Evolutionary conservation across 2,113 vertebrate genomes (phyloP).

Genomic region (Chaetodon auriga): DNA sequence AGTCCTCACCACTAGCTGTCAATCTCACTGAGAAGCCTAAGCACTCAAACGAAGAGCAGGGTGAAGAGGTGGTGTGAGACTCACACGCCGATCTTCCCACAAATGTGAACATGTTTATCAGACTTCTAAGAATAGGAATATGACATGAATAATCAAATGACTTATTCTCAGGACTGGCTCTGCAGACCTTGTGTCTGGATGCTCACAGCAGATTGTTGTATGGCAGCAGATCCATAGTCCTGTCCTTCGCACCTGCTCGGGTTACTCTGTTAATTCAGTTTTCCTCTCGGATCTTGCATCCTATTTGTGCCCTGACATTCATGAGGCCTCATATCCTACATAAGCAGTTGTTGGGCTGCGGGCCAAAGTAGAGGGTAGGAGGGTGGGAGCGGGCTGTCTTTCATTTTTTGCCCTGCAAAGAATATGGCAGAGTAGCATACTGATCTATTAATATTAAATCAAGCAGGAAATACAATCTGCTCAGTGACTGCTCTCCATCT

Average conservation of each 20-base stretch:
- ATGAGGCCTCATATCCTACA: constrained; percentile 18
- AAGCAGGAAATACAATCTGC: constrained; percentile 74
- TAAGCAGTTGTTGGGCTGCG: constrained; percentile 47
- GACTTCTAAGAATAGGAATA: not conserved
- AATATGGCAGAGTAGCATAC: constrained; percentile 48
- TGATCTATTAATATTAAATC: constrained; percentile 79
- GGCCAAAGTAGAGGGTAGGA: constrained; percentile 16
- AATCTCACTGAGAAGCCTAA: not conserved
- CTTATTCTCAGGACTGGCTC: not conserved
- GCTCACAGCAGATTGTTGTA: constrained; percentile 24
- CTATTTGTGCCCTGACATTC: constrained; percentile 38
- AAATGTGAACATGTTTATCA: not conserved
- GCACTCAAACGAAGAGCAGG: not conserved
- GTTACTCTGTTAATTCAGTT: constrained; percentile 65
- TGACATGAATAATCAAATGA: constrained; percentile 1
- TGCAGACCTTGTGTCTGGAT: constrained; percentile 21
- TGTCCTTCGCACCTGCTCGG: constrained; percentile 45
- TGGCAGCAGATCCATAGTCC: constrained; percentile 51
- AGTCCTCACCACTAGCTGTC: not conserved
- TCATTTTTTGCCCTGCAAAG: constrained; percentile 31
- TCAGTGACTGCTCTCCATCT: constrained; percentile 60
- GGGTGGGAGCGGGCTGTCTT: not conserved
- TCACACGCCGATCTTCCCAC: not conserved
- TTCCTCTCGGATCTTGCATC: constrained; percentile 14
- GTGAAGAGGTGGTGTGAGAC: not conserved